Evolutionary conservation across 2,797 vertebrate genomes (phyloP), one percentile per base, ranked within the genome.

Genomic region (Lutjanus campechanus): DNA sequence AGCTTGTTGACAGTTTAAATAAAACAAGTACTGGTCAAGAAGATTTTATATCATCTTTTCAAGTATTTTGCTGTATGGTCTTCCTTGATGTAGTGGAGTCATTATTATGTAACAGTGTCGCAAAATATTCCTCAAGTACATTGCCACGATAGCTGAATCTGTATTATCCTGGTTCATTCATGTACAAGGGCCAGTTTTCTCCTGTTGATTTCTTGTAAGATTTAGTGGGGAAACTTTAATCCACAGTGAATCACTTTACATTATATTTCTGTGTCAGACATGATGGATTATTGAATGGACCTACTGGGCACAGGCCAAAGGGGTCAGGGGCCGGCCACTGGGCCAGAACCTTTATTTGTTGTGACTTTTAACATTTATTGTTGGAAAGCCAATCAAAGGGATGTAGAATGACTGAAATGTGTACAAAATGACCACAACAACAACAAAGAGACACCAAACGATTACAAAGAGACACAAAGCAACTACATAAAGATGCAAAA

Each of bases 181-280:
- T 25, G 36, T 16, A 40, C 47, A 40, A 16, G 13, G 67, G 41
- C 67, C 25, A 13, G 44, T 43, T 71, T 63, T 17, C 10, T 10
- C 17, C 61, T 11, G 40, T 55, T 50, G 53, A 47, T 75, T 16
- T 25, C 19, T 44, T 49, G 61, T 17, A 46, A 51, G 40, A 64
- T 59, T 68, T 7, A 73, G 15, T 20, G 46, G n/a, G 61, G 46
- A 55, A 76, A 55, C 2, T 1, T 4, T 69, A n/a, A 75, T 66
- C 50, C 25, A 46, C 49, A 53, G 1, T 20, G 22, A 80, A 51
- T 55, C 22, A 65, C 58, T 68, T 54, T 78, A 54, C 15, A 69
- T 58, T 66, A 46, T 61, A 29, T 83, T 71, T 76, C 73, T 56
- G 69, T 66, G 44, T 67, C 76, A 87, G 62, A 75, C 66, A 44